A percentile compares a stretch with the other conserved stretches of the same genome.
Evolutionary conservation across 1,140 invertebrate species (phyloP).

Genomic region (Tetramorium simillimum): DNA sequence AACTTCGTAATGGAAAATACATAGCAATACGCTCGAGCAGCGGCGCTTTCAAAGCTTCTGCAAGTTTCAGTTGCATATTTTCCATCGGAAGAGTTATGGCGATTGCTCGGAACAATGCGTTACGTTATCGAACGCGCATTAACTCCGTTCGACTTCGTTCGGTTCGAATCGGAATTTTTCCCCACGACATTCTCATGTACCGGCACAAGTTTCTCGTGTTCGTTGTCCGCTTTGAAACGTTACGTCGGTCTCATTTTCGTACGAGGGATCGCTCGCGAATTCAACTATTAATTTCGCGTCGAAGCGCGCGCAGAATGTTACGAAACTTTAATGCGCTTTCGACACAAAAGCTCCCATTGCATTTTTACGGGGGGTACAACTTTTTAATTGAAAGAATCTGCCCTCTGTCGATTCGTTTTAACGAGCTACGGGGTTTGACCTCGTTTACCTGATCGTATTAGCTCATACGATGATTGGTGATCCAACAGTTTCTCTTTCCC

Average conservation of each 20-base stretch:
- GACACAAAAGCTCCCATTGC: slow-evolving; percentile 34
- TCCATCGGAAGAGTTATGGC: slow-evolving; percentile 52
- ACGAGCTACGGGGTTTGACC: slow-evolving; percentile 36
- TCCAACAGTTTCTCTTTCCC: slow-evolving; percentile 22
- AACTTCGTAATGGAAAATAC: slow-evolving; percentile 58
- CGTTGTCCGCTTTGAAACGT: slow-evolving; percentile 2
- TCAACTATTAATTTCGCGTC: slow-evolving; percentile 48
- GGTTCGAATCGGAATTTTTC: slow-evolving; percentile 41
- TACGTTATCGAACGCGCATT: slow-evolving; percentile 51
- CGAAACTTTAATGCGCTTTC: slow-evolving; percentile 58
- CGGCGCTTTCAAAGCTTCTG: slow-evolving; percentile 42
- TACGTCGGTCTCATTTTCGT: slow-evolving; percentile 12
- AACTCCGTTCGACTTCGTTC: slow-evolving; percentile 29
- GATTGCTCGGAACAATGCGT: slow-evolving; percentile 48
- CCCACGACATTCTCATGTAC: background rate
- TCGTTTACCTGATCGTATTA: slow-evolving; percentile 50
- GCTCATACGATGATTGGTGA: slow-evolving; percentile 32
- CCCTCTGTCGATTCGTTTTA: slow-evolving; percentile 34
- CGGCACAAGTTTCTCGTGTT: slow-evolving; percentile 9
- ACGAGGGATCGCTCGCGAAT: slow-evolving; percentile 5
- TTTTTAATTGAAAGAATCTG: slow-evolving; percentile 54
- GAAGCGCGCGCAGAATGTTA: slow-evolving; percentile 21
- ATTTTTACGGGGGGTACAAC: slow-evolving; percentile 43
- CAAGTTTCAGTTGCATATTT: slow-evolving; percentile 61
- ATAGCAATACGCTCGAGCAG: slow-evolving; percentile 35